phyloP scores from a whole-genome alignment of 2,113 vertebrate genomes.

The Raja brachyura region DNA sequence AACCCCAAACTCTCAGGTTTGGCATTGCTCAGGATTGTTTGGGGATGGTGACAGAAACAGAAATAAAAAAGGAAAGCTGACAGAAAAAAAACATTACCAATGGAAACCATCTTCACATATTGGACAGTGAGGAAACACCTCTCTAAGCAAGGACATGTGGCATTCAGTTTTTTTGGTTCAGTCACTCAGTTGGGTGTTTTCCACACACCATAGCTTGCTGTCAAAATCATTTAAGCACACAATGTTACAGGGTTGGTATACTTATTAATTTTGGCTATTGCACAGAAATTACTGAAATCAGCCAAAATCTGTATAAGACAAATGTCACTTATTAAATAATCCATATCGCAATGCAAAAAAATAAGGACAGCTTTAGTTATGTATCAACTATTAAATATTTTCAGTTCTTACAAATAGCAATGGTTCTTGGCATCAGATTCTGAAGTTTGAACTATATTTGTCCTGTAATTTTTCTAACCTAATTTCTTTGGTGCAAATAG shows the following conservation, averaged over 20 bases:
- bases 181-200: neutral
- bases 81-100: neutral
- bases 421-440: too few species aligned
- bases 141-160: neutral
- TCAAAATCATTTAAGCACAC: neutral
- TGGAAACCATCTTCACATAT: neutral
- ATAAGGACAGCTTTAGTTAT: too few species aligned
- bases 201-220: neutral
- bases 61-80: neutral
- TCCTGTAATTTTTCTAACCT: neutral
- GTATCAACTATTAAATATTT: neutral
- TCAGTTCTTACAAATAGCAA: neutral
- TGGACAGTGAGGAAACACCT: neutral
- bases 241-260: neutral
- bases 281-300: neutral
- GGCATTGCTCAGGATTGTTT: neutral
- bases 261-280: neutral
- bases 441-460: neutral
- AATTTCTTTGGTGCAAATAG: neutral
- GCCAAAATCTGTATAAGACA: neutral
- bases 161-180: neutral
- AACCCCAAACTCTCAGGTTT: neutral
- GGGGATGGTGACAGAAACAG: neutral
- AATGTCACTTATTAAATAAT: neutral
- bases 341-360: neutral